Conservation (phyloP, 2,797 vertebrate genomes). For the Crypturellus tataupa region DNA sequence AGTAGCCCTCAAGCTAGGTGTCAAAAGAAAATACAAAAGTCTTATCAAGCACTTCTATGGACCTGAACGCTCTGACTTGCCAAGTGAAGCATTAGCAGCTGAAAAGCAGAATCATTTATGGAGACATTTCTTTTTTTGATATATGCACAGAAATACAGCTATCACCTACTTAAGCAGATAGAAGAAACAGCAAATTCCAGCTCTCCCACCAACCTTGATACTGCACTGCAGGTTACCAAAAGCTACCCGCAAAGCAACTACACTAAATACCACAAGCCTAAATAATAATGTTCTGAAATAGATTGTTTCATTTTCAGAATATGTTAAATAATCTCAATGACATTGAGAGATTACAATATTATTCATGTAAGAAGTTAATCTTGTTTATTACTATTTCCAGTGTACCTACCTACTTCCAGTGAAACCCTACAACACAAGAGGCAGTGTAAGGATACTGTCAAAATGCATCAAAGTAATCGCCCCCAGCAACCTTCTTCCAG, state of each 20-base stretch:
- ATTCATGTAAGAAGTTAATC: background rate
- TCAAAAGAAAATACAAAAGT: background rate
- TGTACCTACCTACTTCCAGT: background rate
- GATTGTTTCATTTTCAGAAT: background rate
- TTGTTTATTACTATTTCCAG: constrained; percentile 1
- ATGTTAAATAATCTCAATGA: background rate
- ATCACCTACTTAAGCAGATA: background rate
- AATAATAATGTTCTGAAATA: constrained; percentile 15
- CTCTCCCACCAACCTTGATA: background rate
- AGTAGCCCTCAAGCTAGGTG: background rate
- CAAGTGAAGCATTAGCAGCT: background rate
- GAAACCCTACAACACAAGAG: background rate
- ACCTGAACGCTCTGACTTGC: background rate
- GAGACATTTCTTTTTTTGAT: background rate
- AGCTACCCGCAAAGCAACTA: background rate
- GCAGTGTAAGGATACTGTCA: background rate
- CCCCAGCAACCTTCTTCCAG: background rate
- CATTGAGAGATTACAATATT: background rate
- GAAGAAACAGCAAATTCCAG: background rate
- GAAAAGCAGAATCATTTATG: background rate
- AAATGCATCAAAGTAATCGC: background rate
- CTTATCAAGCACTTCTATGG: background rate
- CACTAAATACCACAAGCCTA: background rate
- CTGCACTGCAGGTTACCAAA: background rate
- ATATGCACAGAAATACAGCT: background rate